phyloP scores from a whole-genome alignment of 2,888 invertebrate genomes.

The Nesidiocoris tenuis region DNA sequence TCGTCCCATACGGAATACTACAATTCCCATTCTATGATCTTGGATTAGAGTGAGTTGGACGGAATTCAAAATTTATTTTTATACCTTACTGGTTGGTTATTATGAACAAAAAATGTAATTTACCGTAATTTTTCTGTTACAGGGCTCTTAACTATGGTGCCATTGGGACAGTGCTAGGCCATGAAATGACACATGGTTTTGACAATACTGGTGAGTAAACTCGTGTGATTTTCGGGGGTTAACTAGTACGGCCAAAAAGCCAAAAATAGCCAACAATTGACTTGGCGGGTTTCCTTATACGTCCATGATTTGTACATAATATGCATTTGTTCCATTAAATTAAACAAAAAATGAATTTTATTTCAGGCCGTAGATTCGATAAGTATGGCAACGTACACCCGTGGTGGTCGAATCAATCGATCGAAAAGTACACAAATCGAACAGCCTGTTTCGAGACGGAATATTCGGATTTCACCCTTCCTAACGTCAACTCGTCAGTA shows the following conservation, averaged over 20 bases:
- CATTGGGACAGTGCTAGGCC: slow-evolving; percentile 74
- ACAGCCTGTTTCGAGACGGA: slow-evolving; percentile 72
- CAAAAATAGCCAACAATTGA: too few species aligned
- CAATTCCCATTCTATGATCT: slow-evolving; percentile 72
- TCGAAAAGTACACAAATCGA: slow-evolving; percentile 66
- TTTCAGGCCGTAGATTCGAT: slow-evolving; percentile 79
- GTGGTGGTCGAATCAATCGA: slow-evolving; percentile 72
- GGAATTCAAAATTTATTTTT: too few species aligned
- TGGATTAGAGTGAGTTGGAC: slow-evolving; percentile 64
- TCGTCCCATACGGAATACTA: slow-evolving; percentile 42
- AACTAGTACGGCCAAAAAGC: too few species aligned
- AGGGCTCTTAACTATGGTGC: slow-evolving; percentile 82
- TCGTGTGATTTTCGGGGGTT: too few species aligned
- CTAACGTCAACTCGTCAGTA: slow-evolving; percentile 60
- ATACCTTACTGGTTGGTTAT: too few species aligned
- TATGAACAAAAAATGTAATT: too few species aligned
- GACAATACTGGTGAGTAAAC: slow-evolving; percentile 59
- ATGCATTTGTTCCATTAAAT: too few species aligned
- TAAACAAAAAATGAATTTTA: too few species aligned
- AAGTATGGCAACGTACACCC: slow-evolving; percentile 75
- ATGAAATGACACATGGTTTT: slow-evolving; percentile 66
- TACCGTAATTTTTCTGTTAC: too few species aligned
- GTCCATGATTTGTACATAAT: too few species aligned
- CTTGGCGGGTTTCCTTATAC: too few species aligned
- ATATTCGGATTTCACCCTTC: slow-evolving; percentile 67